Conservation (phyloP, 2,888 invertebrate species). For the Scelioninae gen. 2 region DNA sequence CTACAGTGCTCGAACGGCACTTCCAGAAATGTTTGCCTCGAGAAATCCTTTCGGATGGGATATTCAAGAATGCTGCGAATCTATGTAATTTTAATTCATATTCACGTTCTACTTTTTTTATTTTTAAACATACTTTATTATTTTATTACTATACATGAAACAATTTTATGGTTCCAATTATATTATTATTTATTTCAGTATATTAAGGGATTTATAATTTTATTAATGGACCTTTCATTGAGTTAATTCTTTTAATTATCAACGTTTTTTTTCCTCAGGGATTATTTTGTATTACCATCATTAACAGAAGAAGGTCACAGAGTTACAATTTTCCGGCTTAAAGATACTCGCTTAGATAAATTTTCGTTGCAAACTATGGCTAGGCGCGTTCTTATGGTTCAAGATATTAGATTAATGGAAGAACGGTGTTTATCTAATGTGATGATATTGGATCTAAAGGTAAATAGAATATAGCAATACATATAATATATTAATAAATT, state of each 20-base stretch:
- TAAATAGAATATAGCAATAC: too few species aligned
- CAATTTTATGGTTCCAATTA: too few species aligned
- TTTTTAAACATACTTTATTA: not conserved
- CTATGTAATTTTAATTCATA: slow-evolving; percentile 64
- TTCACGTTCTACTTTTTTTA: not conserved
- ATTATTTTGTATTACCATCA: slow-evolving; percentile 72
- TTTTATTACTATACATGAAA: too few species aligned
- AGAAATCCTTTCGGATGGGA: slow-evolving; percentile 72
- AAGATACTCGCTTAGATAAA: slow-evolving; percentile 67
- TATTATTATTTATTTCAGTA: too few species aligned
- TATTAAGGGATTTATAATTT: too few species aligned
- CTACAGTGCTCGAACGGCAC: slow-evolving; percentile 70
- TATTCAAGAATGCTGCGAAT: slow-evolving; percentile 69
- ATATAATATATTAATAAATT: too few species aligned
- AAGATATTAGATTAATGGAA: slow-evolving; percentile 71
- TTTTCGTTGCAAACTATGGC: slow-evolving; percentile 70
- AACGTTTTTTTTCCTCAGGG: slow-evolving; percentile 19
- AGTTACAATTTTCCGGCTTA: slow-evolving; percentile 69
- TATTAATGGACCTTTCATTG: too few species aligned
- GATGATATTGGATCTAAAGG: slow-evolving; percentile 73
- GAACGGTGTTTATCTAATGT: slow-evolving; percentile 72
- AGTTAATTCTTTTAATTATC: too few species aligned
- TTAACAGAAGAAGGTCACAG: slow-evolving; percentile 73
- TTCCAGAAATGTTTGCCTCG: slow-evolving; percentile 72
- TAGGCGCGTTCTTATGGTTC: slow-evolving; percentile 72